Evolutionary conservation across 2,113 vertebrate genomes (phyloP).

Genomic region (Elgaria multicarinata): DNA sequence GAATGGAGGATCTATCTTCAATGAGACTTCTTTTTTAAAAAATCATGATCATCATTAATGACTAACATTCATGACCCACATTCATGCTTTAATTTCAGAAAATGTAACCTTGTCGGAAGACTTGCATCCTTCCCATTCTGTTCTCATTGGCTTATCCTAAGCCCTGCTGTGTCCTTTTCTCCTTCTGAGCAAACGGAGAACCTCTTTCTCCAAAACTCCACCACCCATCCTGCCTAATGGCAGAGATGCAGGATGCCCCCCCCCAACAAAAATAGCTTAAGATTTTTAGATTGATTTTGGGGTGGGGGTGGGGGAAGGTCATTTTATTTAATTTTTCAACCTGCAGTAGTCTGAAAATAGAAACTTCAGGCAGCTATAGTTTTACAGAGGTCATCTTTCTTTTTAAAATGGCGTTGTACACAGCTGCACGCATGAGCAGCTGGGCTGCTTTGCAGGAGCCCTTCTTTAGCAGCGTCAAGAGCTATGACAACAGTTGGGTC

Average conservation of each 20-base stretch:
- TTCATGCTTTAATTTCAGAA: constrained; percentile 26
- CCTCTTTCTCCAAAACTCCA: neutral
- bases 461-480: too few species aligned
- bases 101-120: neutral
- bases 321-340: too few species aligned
- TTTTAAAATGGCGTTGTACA: too few species aligned
- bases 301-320: too few species aligned
- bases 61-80: constrained; percentile 43
- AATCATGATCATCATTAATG: constrained; percentile 14
- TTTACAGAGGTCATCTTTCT: too few species aligned
- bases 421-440: too few species aligned
- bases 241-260: too few species aligned
- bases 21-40: neutral
- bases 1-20: constrained; percentile 13
- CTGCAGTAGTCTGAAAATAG: too few species aligned
- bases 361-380: too few species aligned
- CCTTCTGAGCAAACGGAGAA: neutral
- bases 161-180: neutral
- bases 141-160: neutral
- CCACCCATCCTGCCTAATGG: too few species aligned
- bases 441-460: too few species aligned
- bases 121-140: neutral
- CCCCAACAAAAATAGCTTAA: neutral
- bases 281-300: neutral
- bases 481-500: too few species aligned